Conservation (phyloP, 1,140 invertebrate genomes). For the Drosophila sechellia region DNA sequence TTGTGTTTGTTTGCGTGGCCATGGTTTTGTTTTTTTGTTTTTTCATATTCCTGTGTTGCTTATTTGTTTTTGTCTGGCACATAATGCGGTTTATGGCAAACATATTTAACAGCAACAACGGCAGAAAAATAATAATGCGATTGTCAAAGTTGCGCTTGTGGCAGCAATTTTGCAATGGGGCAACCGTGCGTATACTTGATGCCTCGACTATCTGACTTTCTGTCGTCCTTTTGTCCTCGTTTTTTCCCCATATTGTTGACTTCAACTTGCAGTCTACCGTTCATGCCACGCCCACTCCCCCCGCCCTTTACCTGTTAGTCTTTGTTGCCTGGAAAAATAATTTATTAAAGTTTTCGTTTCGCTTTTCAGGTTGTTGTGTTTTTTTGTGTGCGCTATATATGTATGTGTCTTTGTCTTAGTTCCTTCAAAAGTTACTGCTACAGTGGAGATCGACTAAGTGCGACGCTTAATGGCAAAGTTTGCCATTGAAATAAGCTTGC, state of each 20-base stretch:
- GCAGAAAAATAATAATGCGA: conserved; percentile 35
- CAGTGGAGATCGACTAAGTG: conserved; percentile 25
- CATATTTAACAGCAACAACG: conserved; percentile 20
- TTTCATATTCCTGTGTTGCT: background rate
- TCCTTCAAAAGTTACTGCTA: conserved; percentile 22
- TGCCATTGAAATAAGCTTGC: conserved; percentile 13
- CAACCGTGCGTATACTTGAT: conserved; percentile 57
- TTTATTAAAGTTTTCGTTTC: conserved; percentile 52
- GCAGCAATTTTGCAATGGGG: conserved; percentile 15
- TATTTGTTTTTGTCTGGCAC: conserved; percentile 14
- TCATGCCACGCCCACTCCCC: conserved; percentile 2
- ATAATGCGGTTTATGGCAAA: conserved; percentile 42
- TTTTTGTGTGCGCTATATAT: background rate
- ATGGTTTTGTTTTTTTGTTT: conserved; percentile 5
- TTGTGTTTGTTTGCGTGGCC: background rate
- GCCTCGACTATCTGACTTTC: conserved; percentile 25
- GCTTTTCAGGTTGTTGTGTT: background rate
- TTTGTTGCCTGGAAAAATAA: conserved; percentile 47
- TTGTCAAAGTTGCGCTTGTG: conserved; percentile 35
- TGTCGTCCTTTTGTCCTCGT: background rate
- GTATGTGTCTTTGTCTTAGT: conserved; percentile 24
- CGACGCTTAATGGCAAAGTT: background rate
- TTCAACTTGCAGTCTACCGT: conserved; percentile 21
- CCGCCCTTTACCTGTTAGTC: conserved; percentile 25
- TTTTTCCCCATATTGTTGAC: conserved; percentile 16